phyloP scores from a whole-genome alignment of 1,140 invertebrate species.

The Campoletis sonorensis region DNA sequence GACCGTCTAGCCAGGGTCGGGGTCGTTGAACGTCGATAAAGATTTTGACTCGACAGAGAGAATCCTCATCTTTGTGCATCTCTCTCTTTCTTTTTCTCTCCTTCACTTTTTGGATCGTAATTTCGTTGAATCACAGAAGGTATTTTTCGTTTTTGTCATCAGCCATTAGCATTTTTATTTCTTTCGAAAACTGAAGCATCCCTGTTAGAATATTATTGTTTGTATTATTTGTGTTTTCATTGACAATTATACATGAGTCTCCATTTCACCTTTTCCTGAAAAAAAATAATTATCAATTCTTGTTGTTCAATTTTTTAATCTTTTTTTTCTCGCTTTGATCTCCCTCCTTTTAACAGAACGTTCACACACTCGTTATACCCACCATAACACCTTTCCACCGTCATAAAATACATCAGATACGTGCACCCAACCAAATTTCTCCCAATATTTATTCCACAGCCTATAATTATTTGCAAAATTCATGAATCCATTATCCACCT shows the following conservation, averaged over 20 bases:
- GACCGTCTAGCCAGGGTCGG: constrained; percentile 76
- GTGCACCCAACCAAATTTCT: neutral
- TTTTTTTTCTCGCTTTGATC: neutral
- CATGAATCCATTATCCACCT: neutral
- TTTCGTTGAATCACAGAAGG: neutral
- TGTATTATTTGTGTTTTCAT: neutral
- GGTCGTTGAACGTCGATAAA: constrained; percentile 78
- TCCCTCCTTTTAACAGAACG: constrained; percentile 5
- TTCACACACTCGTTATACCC: constrained; percentile 10
- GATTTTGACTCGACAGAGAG: constrained; percentile 74
- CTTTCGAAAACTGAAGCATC: no score
- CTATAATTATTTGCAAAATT: constrained; percentile 2
- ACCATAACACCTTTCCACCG: neutral
- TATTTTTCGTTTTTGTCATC: neutral
- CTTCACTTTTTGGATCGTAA: neutral
- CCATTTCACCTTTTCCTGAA: no score
- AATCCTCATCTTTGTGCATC: constrained; percentile 24
- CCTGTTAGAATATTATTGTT: no score
- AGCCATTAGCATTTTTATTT: no score
- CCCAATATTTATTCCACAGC: neutral
- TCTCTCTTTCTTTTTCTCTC: neutral
- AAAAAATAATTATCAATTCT: no score
- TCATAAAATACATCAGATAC: neutral
- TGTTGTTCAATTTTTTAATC: no score
- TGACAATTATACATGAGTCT: no score